Conservation (phyloP, 1,140 invertebrate species). For the Caenorhabditis remanei region DNA sequence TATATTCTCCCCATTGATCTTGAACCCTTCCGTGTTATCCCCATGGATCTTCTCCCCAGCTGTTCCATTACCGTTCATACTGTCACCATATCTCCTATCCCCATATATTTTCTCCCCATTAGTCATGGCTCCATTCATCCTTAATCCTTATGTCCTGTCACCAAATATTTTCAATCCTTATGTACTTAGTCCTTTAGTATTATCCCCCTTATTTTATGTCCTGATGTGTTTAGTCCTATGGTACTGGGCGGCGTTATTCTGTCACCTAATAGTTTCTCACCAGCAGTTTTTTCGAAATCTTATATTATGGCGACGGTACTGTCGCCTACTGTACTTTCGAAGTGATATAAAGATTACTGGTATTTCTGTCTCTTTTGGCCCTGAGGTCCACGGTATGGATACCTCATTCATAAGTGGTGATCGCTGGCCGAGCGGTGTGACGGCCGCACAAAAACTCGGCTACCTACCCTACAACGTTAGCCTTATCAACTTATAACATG, state of each 20-base stretch:
- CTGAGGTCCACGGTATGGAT: no score
- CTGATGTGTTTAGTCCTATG: constrained; percentile 62
- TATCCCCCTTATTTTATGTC: constrained; percentile 68
- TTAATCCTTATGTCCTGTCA: constrained; percentile 72
- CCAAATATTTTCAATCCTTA: constrained; percentile 75
- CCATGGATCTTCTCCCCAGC: constrained; percentile 66
- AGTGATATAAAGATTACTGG: neutral
- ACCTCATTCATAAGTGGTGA: no score
- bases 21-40: constrained; percentile 70
- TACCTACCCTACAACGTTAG: no score
- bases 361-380: no score
- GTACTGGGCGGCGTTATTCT: constrained; percentile 64
- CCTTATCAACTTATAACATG: no score
- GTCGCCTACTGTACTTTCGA: constrained; percentile 73
- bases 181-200: constrained; percentile 69
- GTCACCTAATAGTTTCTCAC: constrained; percentile 69
- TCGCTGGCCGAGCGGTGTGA: no score
- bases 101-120: constrained; percentile 69
- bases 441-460: no score
- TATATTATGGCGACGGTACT: constrained; percentile 72
- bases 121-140: constrained; percentile 75
- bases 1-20: constrained; percentile 73
- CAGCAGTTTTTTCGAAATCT: constrained; percentile 73
- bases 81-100: constrained; percentile 65
- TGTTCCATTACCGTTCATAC: constrained; percentile 65